These are phyloP conservation scores for Corvus cornix DNA, from an alignment of 2,113 vertebrate species.

Conservation along the genomic window DNA sequence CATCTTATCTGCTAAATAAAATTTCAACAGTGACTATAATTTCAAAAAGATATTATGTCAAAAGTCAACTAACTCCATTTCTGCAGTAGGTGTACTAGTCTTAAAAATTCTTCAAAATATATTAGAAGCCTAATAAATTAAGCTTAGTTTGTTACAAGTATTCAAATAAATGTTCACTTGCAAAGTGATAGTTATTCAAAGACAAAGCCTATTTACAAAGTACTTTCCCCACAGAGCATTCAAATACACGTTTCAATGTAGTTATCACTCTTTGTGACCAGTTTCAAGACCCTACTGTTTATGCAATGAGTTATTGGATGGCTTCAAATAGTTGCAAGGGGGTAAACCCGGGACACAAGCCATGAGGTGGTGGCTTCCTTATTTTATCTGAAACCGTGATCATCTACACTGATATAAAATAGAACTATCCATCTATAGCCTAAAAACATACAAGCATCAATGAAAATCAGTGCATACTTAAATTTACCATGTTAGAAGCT, in stretches of 20 bases:
- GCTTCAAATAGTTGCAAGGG: not conserved
- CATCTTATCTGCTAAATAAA: not conserved
- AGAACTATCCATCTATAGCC: not conserved
- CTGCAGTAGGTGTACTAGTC: not conserved
- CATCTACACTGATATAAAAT: not conserved
- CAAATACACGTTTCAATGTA: not conserved
- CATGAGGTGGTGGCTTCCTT: not conserved
- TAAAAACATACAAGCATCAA: not conserved
- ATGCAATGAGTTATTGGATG: not conserved
- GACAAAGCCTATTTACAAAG: not conserved
- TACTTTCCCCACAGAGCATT: not conserved
- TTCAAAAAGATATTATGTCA: not conserved
- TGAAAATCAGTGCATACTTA: not conserved
- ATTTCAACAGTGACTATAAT: not conserved
- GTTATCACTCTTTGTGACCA: not conserved
- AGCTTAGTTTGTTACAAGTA: not conserved
- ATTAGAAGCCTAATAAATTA: not conserved
- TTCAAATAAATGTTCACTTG: not conserved
- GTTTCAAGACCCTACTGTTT: not conserved
- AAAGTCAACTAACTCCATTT: not conserved
- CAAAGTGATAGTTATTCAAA: not conserved
- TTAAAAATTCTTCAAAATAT: not conserved
- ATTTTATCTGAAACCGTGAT: not conserved
- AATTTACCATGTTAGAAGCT: not conserved
- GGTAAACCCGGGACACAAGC: not conserved